Base-by-base conservation (phyloP, 2,888 invertebrate genomes). In the Acronicta aceris region DNA sequence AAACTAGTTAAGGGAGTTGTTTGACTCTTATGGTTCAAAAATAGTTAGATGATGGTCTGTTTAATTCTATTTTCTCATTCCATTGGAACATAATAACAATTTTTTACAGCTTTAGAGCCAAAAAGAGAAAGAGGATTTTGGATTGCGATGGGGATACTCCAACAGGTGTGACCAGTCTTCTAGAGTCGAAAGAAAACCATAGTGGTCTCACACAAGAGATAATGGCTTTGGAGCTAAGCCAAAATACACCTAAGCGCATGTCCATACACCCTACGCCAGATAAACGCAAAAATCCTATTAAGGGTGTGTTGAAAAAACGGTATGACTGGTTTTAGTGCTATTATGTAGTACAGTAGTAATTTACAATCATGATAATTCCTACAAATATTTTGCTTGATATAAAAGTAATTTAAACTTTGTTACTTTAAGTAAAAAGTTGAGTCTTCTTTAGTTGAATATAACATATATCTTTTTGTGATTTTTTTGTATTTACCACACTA, bases 161-260 rank as follows among this genome's bases (percentile, higher is more conserved):
- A 0, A 93, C 93, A 3, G 92, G 93, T 36, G 90, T 94, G 2
- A 89, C 89, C 5, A 92, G 91, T 64, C 81, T 94, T 12, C 77
- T 82, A 1, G 92, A 92, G 51, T 91, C 89, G 0, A 95, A 94
- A 57, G 89, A 85, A 59, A 94, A 95, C 59, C 95, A 95, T 78
- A 96, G 96, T 45, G 97, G 97, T 0, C 90, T 97, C 2, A 97
- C 97, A 3, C 96, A 96, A 79, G 97, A 97, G 84, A 96, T 97
- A 41, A 95, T 96, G 86, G 95, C 96, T 0, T 83, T 97, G 60
- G 97, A 96, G 69, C 94, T 97, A 15, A 96, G 95, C 53, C 96
- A 96, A 74, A 96, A 96, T 67, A 97, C 97, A 12, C 97, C 97
- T 0, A 96, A 96, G 83, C 95, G 95, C 59, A 96, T 95, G 89